Evolutionary conservation across 2,797 vertebrate species (phyloP).

Genomic region (Alcedo atthis): DNA sequence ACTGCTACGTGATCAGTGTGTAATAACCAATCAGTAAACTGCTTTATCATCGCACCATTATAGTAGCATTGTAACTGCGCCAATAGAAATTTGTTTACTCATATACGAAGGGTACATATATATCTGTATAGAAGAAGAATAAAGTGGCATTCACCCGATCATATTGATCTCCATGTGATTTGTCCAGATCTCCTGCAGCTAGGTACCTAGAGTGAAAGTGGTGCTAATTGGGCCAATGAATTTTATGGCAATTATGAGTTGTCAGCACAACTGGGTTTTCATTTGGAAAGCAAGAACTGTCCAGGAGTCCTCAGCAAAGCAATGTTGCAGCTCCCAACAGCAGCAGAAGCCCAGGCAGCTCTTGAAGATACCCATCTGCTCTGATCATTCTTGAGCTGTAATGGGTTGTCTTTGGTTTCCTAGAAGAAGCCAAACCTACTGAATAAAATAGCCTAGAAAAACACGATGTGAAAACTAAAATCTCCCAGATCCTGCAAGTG

Average conservation of each 20-base stretch:
- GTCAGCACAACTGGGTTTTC: background rate
- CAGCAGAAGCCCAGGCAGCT: background rate
- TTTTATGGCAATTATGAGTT: constrained; percentile 47
- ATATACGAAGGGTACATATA: too few species aligned
- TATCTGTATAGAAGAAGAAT: too few species aligned
- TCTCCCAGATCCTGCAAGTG: background rate
- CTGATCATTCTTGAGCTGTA: background rate
- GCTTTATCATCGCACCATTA: too few species aligned
- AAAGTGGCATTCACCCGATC: too few species aligned
- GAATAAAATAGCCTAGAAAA: background rate
- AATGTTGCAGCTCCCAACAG: accelerated
- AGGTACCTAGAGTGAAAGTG: constrained; percentile 25
- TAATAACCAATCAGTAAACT: too few species aligned
- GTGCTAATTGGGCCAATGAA: constrained; percentile 39
- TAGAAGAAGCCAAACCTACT: background rate
- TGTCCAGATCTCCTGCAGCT: background rate
- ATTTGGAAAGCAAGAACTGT: background rate
- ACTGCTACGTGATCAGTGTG: too few species aligned
- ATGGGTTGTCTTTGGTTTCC: background rate
- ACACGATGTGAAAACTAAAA: background rate
- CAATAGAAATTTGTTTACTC: too few species aligned
- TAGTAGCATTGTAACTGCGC: too few species aligned
- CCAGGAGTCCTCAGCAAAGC: background rate
- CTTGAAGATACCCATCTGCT: background rate
- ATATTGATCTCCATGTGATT: too few species aligned